Conservation (phyloP, 2,797 vertebrate species). For the Acanthiza pusilla region DNA sequence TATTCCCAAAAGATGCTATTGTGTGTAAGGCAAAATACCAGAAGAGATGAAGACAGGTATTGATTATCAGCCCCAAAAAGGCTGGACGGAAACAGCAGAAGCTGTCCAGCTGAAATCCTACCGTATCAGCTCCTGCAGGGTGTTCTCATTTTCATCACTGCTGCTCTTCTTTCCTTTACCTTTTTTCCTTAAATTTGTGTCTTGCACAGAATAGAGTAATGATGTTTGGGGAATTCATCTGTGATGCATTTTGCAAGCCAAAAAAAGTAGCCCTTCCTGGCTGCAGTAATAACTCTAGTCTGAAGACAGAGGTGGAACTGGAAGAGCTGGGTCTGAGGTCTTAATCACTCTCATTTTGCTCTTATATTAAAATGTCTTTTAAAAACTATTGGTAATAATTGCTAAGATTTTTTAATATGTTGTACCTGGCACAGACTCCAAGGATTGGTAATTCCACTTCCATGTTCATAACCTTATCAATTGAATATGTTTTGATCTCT, state of each 20-base stretch:
- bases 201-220: not conserved
- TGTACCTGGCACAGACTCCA: not conserved
- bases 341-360: not conserved
- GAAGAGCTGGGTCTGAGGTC: not conserved
- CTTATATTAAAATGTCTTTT: not conserved
- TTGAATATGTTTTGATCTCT: not conserved
- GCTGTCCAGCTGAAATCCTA: not conserved
- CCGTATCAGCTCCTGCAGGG: not conserved
- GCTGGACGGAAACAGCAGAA: not conserved
- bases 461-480: not conserved
- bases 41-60: not conserved
- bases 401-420: not conserved
- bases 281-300: not conserved
- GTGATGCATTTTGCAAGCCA: not conserved
- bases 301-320: not conserved
- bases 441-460: not conserved
- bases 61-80: conserved; percentile 3
- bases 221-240: not conserved
- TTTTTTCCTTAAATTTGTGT: not conserved
- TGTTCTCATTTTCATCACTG: not conserved
- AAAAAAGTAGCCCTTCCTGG: not conserved
- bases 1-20: not conserved
- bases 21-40: conserved; percentile 18
- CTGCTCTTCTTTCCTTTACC: not conserved
- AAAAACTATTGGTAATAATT: not conserved